These are phyloP conservation scores for Sturnus vulgaris DNA, from an alignment of 2,113 vertebrate species.

Conservation along the genomic window DNA sequence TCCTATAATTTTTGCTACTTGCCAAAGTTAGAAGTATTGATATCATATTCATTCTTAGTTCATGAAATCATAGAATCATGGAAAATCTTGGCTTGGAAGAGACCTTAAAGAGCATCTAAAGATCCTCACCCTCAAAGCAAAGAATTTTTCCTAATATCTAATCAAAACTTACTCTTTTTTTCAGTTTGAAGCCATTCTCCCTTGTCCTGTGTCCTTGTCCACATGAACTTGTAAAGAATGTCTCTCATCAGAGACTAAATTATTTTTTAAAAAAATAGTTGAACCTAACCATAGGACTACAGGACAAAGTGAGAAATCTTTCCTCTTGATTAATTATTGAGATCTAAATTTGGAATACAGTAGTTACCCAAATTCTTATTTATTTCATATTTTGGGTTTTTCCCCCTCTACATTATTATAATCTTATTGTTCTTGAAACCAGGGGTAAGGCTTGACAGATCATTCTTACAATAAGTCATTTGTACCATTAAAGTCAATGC, in stretches of 20 bases:
- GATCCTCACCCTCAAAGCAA: neutral
- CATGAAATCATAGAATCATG: neutral
- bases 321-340: neutral
- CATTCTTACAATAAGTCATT: neutral
- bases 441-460: neutral
- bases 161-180: neutral
- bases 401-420: neutral
- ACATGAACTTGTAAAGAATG: neutral
- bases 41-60: neutral
- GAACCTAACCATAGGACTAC: neutral
- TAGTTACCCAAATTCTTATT: neutral
- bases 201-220: neutral
- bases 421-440: neutral
- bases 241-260: neutral
- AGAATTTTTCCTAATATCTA: neutral
- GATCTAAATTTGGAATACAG: neutral
- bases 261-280: neutral
- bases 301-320: neutral
- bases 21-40: neutral
- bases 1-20: neutral
- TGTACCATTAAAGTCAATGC: neutral
- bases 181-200: neutral
- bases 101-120: neutral
- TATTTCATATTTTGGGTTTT: neutral
- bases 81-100: neutral